Percentiles rank a stretch among this genome's conserved stretches.
These are phyloP conservation scores for Todus mexicanus DNA, from an alignment of 2,797 vertebrate genomes.

Conservation along the genomic window DNA sequence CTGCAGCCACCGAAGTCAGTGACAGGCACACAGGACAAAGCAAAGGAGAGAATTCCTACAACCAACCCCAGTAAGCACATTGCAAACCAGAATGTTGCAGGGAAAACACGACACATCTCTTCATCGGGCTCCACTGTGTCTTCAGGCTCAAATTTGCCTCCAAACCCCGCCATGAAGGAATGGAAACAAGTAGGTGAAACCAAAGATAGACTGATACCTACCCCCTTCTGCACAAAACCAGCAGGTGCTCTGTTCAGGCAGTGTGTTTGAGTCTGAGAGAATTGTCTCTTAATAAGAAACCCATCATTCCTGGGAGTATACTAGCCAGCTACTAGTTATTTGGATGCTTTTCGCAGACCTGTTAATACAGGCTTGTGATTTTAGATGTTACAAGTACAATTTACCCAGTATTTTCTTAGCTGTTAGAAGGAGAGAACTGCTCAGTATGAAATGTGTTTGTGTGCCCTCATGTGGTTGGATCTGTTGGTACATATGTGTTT, in stretches of 20 bases:
- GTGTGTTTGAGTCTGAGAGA: not conserved
- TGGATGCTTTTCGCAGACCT: not conserved
- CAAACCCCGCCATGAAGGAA: constrained; percentile 74
- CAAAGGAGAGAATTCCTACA: not conserved
- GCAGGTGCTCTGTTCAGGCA: not conserved
- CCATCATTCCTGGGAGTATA: not conserved
- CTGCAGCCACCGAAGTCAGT: constrained; percentile 78
- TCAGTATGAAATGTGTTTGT: not conserved
- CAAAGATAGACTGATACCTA: not conserved
- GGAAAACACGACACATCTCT: not conserved
- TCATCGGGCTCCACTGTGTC: constrained; percentile 48
- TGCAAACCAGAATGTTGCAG: not conserved
- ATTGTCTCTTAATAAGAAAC: not conserved
- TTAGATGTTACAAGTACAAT: not conserved
- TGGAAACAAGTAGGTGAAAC: constrained; percentile 85
- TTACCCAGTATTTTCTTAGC: not conserved
- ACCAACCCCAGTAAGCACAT: not conserved
- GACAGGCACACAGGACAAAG: constrained; percentile 46
- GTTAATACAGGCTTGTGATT: not conserved
- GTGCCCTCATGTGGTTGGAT: constrained; percentile 17
- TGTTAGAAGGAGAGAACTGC: not conserved
- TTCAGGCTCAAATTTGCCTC: constrained; percentile 22
- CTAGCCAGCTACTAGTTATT: not conserved
- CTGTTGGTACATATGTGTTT: not conserved
- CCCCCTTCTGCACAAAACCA: fast-evolving